Evolutionary conservation across 2,113 vertebrate species (phyloP).

Genomic region (Cacatua alba): DNA sequence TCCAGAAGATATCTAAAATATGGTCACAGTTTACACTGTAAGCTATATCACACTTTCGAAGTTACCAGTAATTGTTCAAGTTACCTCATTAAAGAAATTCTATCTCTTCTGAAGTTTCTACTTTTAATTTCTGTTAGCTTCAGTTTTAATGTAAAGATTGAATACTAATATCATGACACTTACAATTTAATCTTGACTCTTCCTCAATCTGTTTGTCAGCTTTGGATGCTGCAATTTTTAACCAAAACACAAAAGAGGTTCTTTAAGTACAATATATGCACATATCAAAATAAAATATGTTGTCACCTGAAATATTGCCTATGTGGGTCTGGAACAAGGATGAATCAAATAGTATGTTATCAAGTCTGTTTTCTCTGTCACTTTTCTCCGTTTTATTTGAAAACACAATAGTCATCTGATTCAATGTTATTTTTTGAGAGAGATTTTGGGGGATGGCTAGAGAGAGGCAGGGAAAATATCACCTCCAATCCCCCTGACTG

Average conservation of each 20-base stretch:
- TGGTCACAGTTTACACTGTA: not conserved
- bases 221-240: not conserved
- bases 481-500: not conserved
- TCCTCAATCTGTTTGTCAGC: not conserved
- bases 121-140: not conserved
- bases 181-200: not conserved
- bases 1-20: not conserved
- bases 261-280: not conserved
- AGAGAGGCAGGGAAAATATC: not conserved
- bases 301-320: not conserved
- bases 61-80: not conserved
- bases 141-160: not conserved
- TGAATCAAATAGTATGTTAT: not conserved
- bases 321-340: not conserved
- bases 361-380: not conserved
- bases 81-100: not conserved
- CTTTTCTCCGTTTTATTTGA: not conserved
- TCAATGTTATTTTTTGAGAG: not conserved
- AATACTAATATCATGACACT: not conserved
- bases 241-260: not conserved
- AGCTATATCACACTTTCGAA: not conserved
- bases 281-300: not conserved
- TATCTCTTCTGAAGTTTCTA: not conserved
- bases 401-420: not conserved
- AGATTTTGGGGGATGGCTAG: not conserved